Evolutionary conservation across 2,797 vertebrate species (phyloP), one percentile per base, ranked within the genome.

Genomic region (Poeciliopsis paucimaculata): DNA sequence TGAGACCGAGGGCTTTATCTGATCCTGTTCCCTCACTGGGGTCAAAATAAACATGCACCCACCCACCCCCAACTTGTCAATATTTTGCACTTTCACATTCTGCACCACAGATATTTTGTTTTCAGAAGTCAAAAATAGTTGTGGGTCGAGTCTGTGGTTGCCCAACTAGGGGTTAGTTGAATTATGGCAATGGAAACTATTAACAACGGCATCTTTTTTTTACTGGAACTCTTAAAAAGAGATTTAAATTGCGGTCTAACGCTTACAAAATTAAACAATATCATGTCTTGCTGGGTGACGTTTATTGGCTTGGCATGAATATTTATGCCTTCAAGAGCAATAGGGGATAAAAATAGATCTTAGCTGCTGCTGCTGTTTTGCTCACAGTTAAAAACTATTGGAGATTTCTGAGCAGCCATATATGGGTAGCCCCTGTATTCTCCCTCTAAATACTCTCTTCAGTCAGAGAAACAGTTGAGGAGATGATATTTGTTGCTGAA

Each of bases 401-500:
- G 55, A 11, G 46, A 39, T 18, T 39, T 51, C 51, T 81, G 78
- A 80, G 86, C 71, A 79, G n/a, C n/a, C n/a, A n/a, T n/a, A n/a
- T n/a, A n/a, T n/a, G n/a, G n/a, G n/a, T n/a, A n/a, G n/a, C n/a
- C n/a, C n/a, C n/a, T n/a, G n/a, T n/a, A n/a, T n/a, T n/a, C n/a
- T n/a, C n/a, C n/a, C n/a, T n/a, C n/a, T n/a, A n/a, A n/a, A n/a
- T n/a, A n/a, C n/a, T n/a, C n/a, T n/a, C n/a, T 71, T 45, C 41
- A 79, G 72, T 57, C 60, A 82, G 72, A 74, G 66, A 84, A 77
- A 7, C 46, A 77, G 41, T 81, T 77, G 68, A 41, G 82, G 75
- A 72, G 51, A 10, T 51, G 81, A 73, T 76, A 84, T 57, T 80
- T 84, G 66, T 82, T 77, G 83, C 75, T 83, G 68, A 82, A 73